Evolutionary conservation across 35 echinoderm and acorn worm species (phyloP), one percentile per base, ranked within the genome.

Genomic region (Ophiothrix spiculata): DNA sequence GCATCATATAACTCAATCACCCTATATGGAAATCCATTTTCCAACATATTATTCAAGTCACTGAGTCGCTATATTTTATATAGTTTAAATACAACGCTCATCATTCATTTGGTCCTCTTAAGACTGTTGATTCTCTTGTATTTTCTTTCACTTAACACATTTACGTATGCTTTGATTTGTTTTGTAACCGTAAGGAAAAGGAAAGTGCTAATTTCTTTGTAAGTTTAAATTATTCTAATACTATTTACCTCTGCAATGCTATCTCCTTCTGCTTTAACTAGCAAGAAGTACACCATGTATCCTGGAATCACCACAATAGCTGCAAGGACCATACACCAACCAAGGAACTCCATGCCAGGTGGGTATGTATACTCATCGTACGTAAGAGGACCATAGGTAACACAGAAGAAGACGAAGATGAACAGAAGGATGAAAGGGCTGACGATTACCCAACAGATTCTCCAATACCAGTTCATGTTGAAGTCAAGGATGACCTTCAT

Each of bases 361-460:
- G 85, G 85, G 32, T 78, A 87, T 15, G 32, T 35, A 46, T 87
- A 87, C 8, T n/a, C 40, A 25, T 33, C n/a, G 38, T 87, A 87
- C 6, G 56, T 89, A 34, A 89, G 64, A 21, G 79, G 79, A 40
- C 13, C 60, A 23, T 81, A 89, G 34, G 79, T 81, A n/a, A 76
- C 79, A 82, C 79, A 81, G 39, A 89, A 89, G 64, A 89, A 89
- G 54, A 89, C 38, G 39, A 80, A 89, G 80, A 89, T 89, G 39
- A 42, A 56, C 38, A 76, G 23, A 35, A 78, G 33, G 0, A 90
- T 37, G 0, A 77, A 41, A 29, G 88, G 88, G 6, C 80, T 74
- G 0, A 90, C 23, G 29, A 90, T 76, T 23, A 76, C 31, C 64
- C 80, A 83, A 31, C 69, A 84, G 19, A 78, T 34, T 46, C 78